Evolutionary conservation across 2,888 invertebrate genomes (phyloP).

Genomic region (Spilosoma lubricipeda): DNA sequence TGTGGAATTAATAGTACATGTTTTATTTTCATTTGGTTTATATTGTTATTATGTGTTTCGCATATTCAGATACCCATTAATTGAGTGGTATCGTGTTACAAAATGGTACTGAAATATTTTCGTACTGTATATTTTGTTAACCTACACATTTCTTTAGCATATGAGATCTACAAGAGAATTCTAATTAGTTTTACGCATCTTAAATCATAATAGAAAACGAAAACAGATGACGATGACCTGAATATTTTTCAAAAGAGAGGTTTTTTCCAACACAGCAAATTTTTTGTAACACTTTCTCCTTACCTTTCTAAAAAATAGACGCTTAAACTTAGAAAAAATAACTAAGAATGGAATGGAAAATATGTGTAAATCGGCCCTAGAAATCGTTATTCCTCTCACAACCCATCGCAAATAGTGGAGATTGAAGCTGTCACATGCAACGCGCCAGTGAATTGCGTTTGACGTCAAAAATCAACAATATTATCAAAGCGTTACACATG

Average conservation of each 20-base stretch:
- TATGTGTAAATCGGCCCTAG: not conserved
- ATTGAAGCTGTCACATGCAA: constrained; percentile 6
- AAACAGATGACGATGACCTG: not conserved
- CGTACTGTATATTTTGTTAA: not conserved
- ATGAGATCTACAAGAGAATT: not conserved
- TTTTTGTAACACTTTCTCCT: not conserved
- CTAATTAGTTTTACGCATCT: not conserved
- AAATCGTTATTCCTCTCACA: not conserved
- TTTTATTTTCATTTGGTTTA: not conserved
- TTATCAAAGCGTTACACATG: constrained; percentile 20
- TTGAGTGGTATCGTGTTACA: not conserved
- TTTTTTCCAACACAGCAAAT: not conserved
- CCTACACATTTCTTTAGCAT: not conserved
- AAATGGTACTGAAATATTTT: not conserved
- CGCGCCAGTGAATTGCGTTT: constrained; percentile 6
- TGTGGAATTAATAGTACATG: not conserved
- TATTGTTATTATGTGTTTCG: not conserved
- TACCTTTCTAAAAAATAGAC: not conserved
- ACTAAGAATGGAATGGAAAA: not conserved
- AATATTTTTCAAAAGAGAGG: not conserved
- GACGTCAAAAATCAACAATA: constrained; percentile 24
- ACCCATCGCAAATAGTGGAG: not conserved
- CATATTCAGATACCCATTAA: not conserved
- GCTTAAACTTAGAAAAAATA: not conserved
- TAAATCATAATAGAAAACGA: not conserved